Evolutionary conservation across 92 coral and sea anemone species (phyloP).

Genomic region (Virgularia gustaviana): DNA sequence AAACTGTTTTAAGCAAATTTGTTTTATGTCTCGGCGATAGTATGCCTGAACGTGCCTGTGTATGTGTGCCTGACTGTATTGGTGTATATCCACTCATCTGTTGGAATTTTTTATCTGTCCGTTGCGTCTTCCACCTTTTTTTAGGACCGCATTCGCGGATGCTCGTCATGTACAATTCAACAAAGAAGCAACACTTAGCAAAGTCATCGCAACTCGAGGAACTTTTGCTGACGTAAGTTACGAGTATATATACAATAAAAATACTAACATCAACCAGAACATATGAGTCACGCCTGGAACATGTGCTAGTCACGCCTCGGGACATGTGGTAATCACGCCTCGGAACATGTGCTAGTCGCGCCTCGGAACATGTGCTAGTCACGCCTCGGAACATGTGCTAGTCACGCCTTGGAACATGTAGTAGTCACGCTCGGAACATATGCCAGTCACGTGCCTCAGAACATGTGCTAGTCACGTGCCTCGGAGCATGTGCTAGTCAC

Average conservation of each 20-base stretch:
- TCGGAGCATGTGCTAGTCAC: too few species aligned
- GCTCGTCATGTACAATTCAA: constrained; percentile 81
- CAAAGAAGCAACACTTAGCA: constrained; percentile 64
- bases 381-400: too few species aligned
- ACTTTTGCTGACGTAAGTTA: constrained; percentile 81
- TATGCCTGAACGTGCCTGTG: not conserved
- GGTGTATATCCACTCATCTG: not conserved
- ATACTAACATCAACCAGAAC: too few species aligned
- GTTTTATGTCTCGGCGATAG: too few species aligned
- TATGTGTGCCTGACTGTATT: not conserved
- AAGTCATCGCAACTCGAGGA: constrained; percentile 82
- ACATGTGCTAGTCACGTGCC: too few species aligned
- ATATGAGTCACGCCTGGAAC: too few species aligned
- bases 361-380: too few species aligned
- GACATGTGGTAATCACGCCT: not conserved
- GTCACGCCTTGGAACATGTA: too few species aligned
- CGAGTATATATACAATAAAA: too few species aligned
- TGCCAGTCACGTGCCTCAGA: too few species aligned
- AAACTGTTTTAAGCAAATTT: too few species aligned
- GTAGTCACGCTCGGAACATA: too few species aligned
- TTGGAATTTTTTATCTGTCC: not conserved
- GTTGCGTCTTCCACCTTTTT: not conserved
- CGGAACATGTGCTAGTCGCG: not conserved
- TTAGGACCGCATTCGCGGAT: constrained; percentile 66
- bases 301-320: not conserved